Percentiles rank a stretch among this genome's conserved stretches.
phyloP scores from a whole-genome alignment of 2,797 vertebrate genomes.

The Sebastiscus albofasciatus region DNA sequence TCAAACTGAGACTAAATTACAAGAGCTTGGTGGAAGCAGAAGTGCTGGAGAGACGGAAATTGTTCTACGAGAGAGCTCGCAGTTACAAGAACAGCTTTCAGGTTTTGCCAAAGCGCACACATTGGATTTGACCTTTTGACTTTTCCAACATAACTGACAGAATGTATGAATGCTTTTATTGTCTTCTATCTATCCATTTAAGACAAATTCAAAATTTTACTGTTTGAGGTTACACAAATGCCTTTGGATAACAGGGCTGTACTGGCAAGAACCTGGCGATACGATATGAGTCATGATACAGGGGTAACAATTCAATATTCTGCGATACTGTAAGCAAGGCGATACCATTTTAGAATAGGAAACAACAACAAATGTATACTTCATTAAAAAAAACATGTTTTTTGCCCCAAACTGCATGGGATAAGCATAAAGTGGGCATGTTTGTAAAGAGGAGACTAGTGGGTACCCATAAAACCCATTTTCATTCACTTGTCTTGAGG shows the following conservation, averaged over 20 bases:
- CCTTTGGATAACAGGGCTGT: too few species aligned
- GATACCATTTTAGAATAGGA: too few species aligned
- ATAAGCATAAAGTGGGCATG: too few species aligned
- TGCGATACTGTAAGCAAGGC: too few species aligned
- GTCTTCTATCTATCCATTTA: not conserved
- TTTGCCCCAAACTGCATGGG: too few species aligned
- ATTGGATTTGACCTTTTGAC: not conserved
- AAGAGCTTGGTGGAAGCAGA: not conserved
- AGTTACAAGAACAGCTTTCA: not conserved
- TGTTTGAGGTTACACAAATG: not conserved
- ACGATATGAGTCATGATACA: too few species aligned
- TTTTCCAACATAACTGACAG: not conserved
- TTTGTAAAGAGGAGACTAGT: too few species aligned
- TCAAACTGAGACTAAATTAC: constrained; percentile 32
- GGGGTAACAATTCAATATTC: too few species aligned
- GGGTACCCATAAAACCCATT: too few species aligned
- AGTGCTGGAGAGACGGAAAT: not conserved
- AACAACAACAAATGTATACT: too few species aligned
- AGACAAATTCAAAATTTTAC: not conserved
- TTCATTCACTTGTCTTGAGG: too few species aligned
- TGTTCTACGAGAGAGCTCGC: not conserved
- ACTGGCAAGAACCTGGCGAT: too few species aligned
- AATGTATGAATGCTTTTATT: not conserved
- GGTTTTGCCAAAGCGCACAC: not conserved
- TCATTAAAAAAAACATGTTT: accelerated